Base-by-base conservation (phyloP, 1,140 invertebrate species). In the Drosophila hydei region DNA sequence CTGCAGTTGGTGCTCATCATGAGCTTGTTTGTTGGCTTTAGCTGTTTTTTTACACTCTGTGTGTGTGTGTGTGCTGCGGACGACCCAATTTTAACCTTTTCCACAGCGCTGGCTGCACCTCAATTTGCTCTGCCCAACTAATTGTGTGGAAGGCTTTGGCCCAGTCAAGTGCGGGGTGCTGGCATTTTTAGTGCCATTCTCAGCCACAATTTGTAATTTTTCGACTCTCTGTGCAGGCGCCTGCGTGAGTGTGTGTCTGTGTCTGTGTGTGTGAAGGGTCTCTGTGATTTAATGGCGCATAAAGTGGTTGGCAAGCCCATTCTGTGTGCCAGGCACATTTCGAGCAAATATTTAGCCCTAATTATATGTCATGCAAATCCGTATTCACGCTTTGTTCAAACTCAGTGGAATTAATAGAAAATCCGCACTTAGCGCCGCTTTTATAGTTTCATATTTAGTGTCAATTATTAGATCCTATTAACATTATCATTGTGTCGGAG, bases 121-220 rank as follows among this genome's bases (percentile, higher is more conserved):
- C 83, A 87, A 87, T 87, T 87, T 88, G 78, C 61, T 72, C 48
- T 45, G 62, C 54, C 72, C 83, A 87, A 76, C 81, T 87, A 87
- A 87, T 87, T 87, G 81, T 81, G 83, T 88, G 83, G 72, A 87
- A 81, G 71, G 78, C 36, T 45, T 62, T 69, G 56, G 12, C 9
- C n/a, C 33, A 19, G 18, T 21, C 19, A 60, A 60, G 36, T 21
- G 50, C 27, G 38, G 56, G 6, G 16, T 36, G 21, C 33, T 69
- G 64, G 55, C 51, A 69, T 60, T 73, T 73, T 73, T 58, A 71
- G 72, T 75, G 67, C 54, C 67, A 64, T 70, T 75, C 54, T 55
- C 45, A 33, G 27, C 40, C 61, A 71, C 58, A 52, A 62, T 77
- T 74, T 64, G 63, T 65, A 73, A 65, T 64, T 74, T 77, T 58